These are phyloP conservation scores for Horisme vitalbata DNA, from an alignment of 2,888 invertebrate genomes.

Conservation along the genomic window DNA sequence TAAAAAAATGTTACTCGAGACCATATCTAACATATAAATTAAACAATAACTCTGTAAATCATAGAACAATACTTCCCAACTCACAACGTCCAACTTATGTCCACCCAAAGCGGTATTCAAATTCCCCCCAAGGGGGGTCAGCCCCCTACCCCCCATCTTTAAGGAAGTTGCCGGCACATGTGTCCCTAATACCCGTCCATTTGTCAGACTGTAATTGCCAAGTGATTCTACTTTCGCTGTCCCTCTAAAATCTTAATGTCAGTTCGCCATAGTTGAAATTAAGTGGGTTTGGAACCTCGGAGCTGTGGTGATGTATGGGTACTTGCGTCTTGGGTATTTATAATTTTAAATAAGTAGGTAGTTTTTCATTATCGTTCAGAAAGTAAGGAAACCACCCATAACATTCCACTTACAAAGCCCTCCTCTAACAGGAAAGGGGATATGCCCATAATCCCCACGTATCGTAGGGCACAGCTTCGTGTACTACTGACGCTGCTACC, in stretches of 20 bases:
- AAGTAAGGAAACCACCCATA: too few species aligned
- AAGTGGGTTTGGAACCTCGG: conserved; percentile 23
- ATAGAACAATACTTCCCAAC: conserved; percentile 15
- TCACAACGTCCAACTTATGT: conserved; percentile 24
- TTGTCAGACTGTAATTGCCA: conserved; percentile 81
- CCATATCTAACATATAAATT: too few species aligned
- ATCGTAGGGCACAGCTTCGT: too few species aligned
- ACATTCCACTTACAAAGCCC: too few species aligned
- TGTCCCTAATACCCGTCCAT: conserved; percentile 78
- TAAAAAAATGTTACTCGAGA: too few species aligned
- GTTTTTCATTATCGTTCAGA: too few species aligned
- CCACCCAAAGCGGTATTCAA: conserved; percentile 19
- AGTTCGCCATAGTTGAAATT: conserved; percentile 54
- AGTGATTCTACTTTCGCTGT: conserved; percentile 75
- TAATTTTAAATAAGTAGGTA: too few species aligned
- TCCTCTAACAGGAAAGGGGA: too few species aligned
- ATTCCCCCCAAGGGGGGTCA: conserved; percentile 20
- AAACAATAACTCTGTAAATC: neutral
- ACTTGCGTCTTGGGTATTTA: too few species aligned
- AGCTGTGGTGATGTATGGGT: conserved; percentile 33
- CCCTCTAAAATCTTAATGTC: conserved; percentile 79
- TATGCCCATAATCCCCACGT: too few species aligned
- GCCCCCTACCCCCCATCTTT: conserved; percentile 30
- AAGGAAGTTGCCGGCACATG: conserved; percentile 69
- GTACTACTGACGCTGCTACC: too few species aligned